Evolutionary conservation across 2,888 invertebrate species (phyloP).

Genomic region (Pyralis farinalis): DNA sequence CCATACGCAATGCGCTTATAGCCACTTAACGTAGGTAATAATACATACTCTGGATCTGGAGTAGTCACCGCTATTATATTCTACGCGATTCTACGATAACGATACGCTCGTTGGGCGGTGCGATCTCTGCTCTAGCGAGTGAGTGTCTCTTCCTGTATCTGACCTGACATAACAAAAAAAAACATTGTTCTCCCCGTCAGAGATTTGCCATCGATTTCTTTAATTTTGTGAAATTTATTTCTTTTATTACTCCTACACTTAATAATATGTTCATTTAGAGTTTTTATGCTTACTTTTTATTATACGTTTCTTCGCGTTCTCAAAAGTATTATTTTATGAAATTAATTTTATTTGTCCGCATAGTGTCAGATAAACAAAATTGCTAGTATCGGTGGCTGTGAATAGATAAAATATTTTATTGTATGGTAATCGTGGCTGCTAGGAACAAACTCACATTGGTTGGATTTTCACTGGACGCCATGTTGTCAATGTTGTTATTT

Average conservation of each 20-base stretch:
- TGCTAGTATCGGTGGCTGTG: slow-evolving; percentile 29
- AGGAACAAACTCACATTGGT: slow-evolving; percentile 21
- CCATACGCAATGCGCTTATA: too few species aligned
- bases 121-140: too few species aligned
- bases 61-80: too few species aligned
- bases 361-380: slow-evolving; percentile 15
- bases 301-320: not conserved
- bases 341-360: not conserved
- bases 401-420: slow-evolving; percentile 19
- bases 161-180: slow-evolving; percentile 32
- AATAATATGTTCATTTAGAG: slow-evolving; percentile 15
- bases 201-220: slow-evolving; percentile 58
- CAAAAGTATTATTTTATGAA: not conserved
- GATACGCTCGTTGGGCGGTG: too few species aligned
- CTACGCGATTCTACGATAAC: too few species aligned
- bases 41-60: too few species aligned
- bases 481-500: slow-evolving; percentile 80
- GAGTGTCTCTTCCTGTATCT: too few species aligned
- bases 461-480: slow-evolving; percentile 55
- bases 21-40: too few species aligned
- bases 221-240: slow-evolving; percentile 56
- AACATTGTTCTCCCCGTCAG: slow-evolving; percentile 45
- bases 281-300: slow-evolving; percentile 14
- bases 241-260: slow-evolving; percentile 29
- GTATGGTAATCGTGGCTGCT: slow-evolving; percentile 7